Base-by-base conservation (phyloP, 2,797 vertebrate species). In the Alfaro cultratus region DNA sequence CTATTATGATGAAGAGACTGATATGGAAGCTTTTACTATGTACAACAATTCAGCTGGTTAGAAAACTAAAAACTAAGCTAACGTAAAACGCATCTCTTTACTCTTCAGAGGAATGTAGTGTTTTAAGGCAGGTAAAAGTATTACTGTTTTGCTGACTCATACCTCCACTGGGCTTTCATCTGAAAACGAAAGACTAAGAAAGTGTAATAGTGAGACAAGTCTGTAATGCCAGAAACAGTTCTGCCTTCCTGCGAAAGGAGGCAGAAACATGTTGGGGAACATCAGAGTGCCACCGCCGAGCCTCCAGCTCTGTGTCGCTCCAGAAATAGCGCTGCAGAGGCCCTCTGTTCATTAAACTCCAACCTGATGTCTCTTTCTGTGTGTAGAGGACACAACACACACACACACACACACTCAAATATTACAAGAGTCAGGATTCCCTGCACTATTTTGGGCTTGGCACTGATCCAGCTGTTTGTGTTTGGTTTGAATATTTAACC, bases 301-400 rank as follows among this genome's bases (percentile, higher is more conserved):
- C 81, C 86, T 91, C 78, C 78, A 87, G 75, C 51, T 46, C 75
- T 72, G 80, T 91, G 89, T 94, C 93, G 89, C 93, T 95, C 89
- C 90, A 93, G 88, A 93, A 95, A 93, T 72, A 94, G 92, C 93
- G 80, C 73, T 13, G 77, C 88, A 51, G 75, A 87, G 89, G 87
- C 93, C 92, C 83, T 84, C 90, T 91, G 94, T 95, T 94, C 92
- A 92, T 94, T 95, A 94, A 75, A 80, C 72, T 84, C 83, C 75
- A 57, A 83, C 78, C 84, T 85, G 79, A 79, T 62, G 81, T 88
- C 80, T 86, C 77, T 86, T 79, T 77, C 78, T 86, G 80, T 76
- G 70, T 86, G 53, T 80, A 76, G 68, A 72, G 26, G 10, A 55
- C 15, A 6, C 53, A 51, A 23, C 21, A 51, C 49, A 9, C 2